Percentiles rank a stretch among this genome's conserved stretches.
These are phyloP conservation scores for Eriocheir sinensis DNA, from an alignment of 1,140 invertebrate species.

Conservation along the genomic window DNA sequence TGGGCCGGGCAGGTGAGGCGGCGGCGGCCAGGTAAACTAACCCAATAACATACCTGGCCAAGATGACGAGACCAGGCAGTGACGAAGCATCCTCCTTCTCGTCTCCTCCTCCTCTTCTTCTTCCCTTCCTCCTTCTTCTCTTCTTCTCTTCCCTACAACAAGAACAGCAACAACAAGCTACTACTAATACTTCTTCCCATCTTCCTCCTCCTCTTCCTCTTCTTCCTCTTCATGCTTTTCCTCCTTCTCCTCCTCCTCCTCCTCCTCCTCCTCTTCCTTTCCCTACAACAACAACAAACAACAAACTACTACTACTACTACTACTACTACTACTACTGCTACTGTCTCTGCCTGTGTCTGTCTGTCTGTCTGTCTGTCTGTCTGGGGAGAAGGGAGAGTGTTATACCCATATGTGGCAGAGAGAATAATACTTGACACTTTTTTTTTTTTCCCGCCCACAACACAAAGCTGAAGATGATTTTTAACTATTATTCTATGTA, in stretches of 20 bases:
- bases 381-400: not conserved
- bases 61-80: not conserved
- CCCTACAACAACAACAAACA: too few species aligned
- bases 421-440: not conserved
- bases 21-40: not conserved
- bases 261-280: not conserved
- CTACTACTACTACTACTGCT: not conserved
- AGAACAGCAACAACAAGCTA: too few species aligned
- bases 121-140: not conserved
- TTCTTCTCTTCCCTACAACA: not conserved
- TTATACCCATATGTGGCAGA: not conserved
- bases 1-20: not conserved
- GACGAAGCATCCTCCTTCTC: not conserved
- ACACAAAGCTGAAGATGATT: not conserved
- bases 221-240: not conserved
- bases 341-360: not conserved
- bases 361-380: not conserved
- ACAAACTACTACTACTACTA: not conserved
- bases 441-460: not conserved
- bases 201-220: not conserved
- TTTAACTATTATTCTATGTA: slow-evolving; percentile 27
- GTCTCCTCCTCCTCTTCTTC: not conserved
- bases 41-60: slow-evolving; percentile 5
- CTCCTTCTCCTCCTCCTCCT: slow-evolving; percentile 17
- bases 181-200: not conserved